A percentile compares a stretch with the other conserved stretches of the same genome.
Evolutionary conservation across 2,888 invertebrate species (phyloP).

Genomic region (Epinotia nisella): DNA sequence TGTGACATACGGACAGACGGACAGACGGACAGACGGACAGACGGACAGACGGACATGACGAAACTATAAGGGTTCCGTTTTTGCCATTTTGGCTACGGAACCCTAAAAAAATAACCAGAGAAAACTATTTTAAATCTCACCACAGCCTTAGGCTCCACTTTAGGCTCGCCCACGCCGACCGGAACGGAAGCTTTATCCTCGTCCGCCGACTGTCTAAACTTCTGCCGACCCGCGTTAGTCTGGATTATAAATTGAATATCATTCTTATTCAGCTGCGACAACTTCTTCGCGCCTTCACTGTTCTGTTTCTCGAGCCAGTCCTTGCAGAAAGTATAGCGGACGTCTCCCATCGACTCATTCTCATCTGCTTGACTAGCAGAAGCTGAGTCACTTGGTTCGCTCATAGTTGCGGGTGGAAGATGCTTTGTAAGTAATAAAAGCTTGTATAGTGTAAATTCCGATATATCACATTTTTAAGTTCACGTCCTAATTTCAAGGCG

Average conservation of each 20-base stretch:
- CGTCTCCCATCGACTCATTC: conserved; percentile 11
- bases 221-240: conserved; percentile 71
- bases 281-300: conserved; percentile 64
- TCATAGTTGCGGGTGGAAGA: conserved; percentile 16
- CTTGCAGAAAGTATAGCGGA: conserved; percentile 59
- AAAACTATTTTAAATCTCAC: conserved; percentile 59
- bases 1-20: too few relatives aligned
- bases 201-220: conserved; percentile 67
- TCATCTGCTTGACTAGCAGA: neutral
- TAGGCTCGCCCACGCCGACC: conserved; percentile 65
- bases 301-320: conserved; percentile 78
- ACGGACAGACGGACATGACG: too few relatives aligned
- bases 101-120: too few relatives aligned
- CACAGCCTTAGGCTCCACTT: conserved; percentile 64
- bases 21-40: too few relatives aligned
- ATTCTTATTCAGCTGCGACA: conserved; percentile 69
- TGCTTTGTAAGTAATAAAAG: neutral
- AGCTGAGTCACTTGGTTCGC: conserved; percentile 1
- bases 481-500: neutral
- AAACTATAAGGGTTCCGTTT: too few relatives aligned
- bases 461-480: neutral
- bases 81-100: too few relatives aligned
- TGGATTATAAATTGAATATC: conserved; percentile 77
- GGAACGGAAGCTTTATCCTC: conserved; percentile 75
- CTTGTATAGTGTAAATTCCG: neutral